Evolutionary conservation across 2,888 invertebrate species (phyloP).

Genomic region (Ligdia adustata): DNA sequence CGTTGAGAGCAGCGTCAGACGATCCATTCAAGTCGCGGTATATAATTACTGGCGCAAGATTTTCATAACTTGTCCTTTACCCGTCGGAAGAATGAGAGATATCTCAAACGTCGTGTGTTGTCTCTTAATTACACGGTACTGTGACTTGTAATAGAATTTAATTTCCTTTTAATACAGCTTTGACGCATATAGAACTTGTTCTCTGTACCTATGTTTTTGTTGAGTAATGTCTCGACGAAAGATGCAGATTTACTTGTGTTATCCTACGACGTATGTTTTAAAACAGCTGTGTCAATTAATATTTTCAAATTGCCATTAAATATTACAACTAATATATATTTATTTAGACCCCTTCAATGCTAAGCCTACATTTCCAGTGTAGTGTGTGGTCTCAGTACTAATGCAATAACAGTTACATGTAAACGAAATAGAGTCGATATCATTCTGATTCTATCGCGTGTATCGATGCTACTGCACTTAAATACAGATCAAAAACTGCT

Average conservation of each 20-base stretch:
- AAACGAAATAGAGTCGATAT: conserved; percentile 45
- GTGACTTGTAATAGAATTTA: conserved; percentile 78
- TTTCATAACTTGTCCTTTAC: conserved; percentile 62
- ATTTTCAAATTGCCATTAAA: too few species aligned
- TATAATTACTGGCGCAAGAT: conserved; percentile 74
- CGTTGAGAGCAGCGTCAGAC: conserved; percentile 37
- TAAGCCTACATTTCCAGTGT: too few species aligned
- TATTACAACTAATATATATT: too few species aligned
- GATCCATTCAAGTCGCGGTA: conserved; percentile 38
- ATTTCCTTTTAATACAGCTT: conserved; percentile 56
- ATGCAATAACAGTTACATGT: conserved; percentile 36
- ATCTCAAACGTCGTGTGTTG: conserved; percentile 68
- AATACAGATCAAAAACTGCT: conserved; percentile 74
- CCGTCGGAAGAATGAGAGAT: conserved; percentile 74
- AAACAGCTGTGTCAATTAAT: too few species aligned
- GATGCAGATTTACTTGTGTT: too few species aligned
- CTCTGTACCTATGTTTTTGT: too few species aligned
- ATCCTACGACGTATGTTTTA: too few species aligned
- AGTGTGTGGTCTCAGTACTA: conserved; percentile 23
- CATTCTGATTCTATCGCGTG: conserved; percentile 51
- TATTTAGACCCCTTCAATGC: too few species aligned
- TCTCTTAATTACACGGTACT: conserved; percentile 71
- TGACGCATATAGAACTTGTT: conserved; percentile 51
- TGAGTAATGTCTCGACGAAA: too few species aligned
- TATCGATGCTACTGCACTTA: conserved; percentile 69